Evolutionary conservation across 2,797 vertebrate species (phyloP), one percentile per base, ranked within the genome.

Genomic region (Alexandromys oeconomus): DNA sequence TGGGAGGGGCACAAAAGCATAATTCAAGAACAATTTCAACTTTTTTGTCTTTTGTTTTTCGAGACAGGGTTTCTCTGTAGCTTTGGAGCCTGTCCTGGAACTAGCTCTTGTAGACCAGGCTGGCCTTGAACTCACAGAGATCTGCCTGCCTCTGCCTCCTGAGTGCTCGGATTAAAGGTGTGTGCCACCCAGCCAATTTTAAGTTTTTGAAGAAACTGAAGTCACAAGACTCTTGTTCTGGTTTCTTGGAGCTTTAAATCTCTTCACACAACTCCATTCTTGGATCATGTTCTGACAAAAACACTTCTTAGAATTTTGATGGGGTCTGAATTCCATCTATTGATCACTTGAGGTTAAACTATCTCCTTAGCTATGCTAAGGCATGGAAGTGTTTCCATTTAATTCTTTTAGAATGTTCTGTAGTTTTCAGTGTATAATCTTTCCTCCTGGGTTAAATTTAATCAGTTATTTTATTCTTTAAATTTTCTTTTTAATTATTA

Each of bases 401-500:
- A 71, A 77, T 51, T 92, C 74, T 73, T 73, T 82, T 74, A 48
- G 71, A 19, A 48, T 48, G 15, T 63, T 92, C 82, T 86, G 0
- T 85, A 88, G 61, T 71, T 91, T 92, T 37, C 48, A 69, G n/a
- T 59, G 54, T 71, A 87, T 10, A 59, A 6, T 81, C 65, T 81
- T 67, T 88, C 37, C 8, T 88, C 46, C 5, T 88, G 88, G 37
- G n/a, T 77, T 93, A 85, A 85, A 91, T 92, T 73, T 87, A 90
- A 73, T 92, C n/a, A 51, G 27, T 27, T 92, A 34, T 94, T 92
- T 96, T 86, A 85, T 69, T 82, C 57, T 67, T 76, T 63, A 40
- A 77, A n/a, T 43, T 78, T 54, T 23, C 65, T 88, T 84, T 87
- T 86, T 46, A 92, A 93, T 86, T 87, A 95, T 46, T 81, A 59